Base-by-base conservation (phyloP, 2,797 vertebrate species). In the Crax fasciolata region DNA sequence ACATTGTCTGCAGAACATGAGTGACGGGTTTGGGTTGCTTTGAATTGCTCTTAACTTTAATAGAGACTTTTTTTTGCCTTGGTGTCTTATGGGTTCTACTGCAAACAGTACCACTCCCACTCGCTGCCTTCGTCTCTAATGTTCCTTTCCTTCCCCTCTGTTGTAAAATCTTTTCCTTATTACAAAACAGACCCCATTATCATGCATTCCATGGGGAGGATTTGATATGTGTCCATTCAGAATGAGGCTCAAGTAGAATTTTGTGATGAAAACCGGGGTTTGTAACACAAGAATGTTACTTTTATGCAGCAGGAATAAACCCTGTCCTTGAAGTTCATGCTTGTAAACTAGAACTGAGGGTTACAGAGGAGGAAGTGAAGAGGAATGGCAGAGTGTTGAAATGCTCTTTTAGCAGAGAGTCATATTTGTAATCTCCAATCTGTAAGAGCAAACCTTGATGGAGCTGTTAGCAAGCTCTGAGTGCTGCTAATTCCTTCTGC, bases 1-100 rank as follows among this genome's bases (percentile, higher is more conserved):
- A 77, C n/a, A 35, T 0, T 77, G 75, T 87, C 62, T 92, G 73
- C 62, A 75, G 76, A 91, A 35, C 65, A n/a, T 3, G 7, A 80
- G 62, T 92, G 93, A 94, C 90, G 93, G 91, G 91, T 87, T 85
- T 87, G 66, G 92, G 82, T 70, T 85, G 49, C 68, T 87, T 92
- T 55, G 79, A 62, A 78, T 96, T 92, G 92, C 49, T 90, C 32
- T 28, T 84, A 16, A 80, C 30, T 78, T 90, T 78, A 74, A 83
- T 58, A 11, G 25, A 43, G 13, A 19, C 7, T 28, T 62, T 41
- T 81, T 67, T 78, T 79, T 84, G 11, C 51, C 92, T 95, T 96
- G 74, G 54, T 89, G 75, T 39, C 25, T 87, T 77, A 28, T 1
- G 11, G 52, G 51, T 88, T 85, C 21, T 81, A 35, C 2, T 89